Evolutionary conservation across 1,140 invertebrate genomes (phyloP).

Genomic region (Penaeus vannamei): DNA sequence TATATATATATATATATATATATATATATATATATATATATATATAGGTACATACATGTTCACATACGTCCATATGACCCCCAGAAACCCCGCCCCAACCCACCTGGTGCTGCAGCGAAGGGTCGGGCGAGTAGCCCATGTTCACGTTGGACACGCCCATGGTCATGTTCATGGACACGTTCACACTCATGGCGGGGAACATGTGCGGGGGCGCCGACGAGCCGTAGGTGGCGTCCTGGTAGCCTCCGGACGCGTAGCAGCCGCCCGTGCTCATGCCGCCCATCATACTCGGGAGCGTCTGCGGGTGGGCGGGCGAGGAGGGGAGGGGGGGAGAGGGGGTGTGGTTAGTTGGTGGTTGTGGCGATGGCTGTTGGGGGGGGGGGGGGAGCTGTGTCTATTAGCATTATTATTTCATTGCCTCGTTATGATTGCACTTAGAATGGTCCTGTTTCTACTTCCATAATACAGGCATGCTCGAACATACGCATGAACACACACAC

Average conservation of each 20-base stretch:
- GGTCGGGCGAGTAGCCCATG: slow-evolving; percentile 80
- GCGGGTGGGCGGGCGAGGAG: not conserved
- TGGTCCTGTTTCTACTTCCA: not conserved
- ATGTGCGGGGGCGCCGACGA: slow-evolving; percentile 62
- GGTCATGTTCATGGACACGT: slow-evolving; percentile 98
- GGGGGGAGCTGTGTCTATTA: not conserved
- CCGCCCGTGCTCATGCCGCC: slow-evolving; percentile 68
- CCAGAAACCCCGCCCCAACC: not conserved
- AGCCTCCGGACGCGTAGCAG: slow-evolving; percentile 68
- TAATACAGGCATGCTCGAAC: not conserved
- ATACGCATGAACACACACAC: not conserved
- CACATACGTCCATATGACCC: too few relatives aligned
- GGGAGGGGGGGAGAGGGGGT: not conserved
- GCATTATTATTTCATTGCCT: not conserved
- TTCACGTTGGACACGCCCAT: slow-evolving; percentile 76
- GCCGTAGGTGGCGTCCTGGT: slow-evolving; percentile 61
- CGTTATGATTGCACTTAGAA: too few relatives aligned
- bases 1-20: not conserved
- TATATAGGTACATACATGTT: too few relatives aligned
- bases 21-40: not conserved
- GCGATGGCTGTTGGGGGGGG: not conserved
- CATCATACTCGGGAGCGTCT: slow-evolving; percentile 65
- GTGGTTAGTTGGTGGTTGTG: not conserved
- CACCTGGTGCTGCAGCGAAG: slow-evolving; percentile 73
- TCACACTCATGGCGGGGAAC: slow-evolving; percentile 93